Conservation (phyloP, 2,797 vertebrate genomes). For the Gorsachius magnificus region DNA sequence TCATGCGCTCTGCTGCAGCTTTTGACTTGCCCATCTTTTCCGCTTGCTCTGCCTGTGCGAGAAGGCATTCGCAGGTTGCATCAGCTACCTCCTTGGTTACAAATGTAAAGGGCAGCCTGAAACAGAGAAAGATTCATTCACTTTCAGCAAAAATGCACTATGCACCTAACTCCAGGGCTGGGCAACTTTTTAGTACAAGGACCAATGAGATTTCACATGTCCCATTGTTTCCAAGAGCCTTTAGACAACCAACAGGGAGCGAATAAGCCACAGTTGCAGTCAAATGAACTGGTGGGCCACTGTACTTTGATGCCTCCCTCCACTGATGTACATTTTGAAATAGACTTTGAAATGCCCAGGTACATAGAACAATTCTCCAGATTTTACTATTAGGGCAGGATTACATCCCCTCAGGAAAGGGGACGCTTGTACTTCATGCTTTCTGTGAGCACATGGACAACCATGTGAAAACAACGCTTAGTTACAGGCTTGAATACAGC, state of each 20-base stretch:
- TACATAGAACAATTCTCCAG: background rate
- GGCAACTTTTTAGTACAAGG: background rate
- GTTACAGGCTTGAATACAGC: background rate
- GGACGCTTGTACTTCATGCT: background rate
- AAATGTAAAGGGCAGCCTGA: constrained; percentile 93
- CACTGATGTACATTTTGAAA: background rate
- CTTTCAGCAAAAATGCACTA: background rate
- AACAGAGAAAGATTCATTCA: background rate
- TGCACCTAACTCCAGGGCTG: background rate
- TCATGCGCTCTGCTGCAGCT: constrained; percentile 88
- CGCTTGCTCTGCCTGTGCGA: constrained; percentile 91
- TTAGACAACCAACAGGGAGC: background rate
- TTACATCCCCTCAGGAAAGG: background rate
- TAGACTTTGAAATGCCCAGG: background rate
- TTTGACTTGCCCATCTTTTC: constrained; percentile 89
- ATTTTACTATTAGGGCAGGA: background rate
- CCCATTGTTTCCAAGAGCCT: background rate
- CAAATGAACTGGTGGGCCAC: background rate
- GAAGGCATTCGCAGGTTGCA: constrained; percentile 93
- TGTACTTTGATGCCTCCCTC: background rate
- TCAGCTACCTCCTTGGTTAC: constrained; percentile 96
- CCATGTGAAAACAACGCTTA: background rate
- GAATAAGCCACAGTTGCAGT: background rate
- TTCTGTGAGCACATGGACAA: background rate
- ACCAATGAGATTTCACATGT: background rate